A percentile compares a stretch with the other conserved stretches of the same genome.
These are phyloP conservation scores for Ephestia elutella DNA, from an alignment of 1,140 invertebrate species.

Conservation along the genomic window DNA sequence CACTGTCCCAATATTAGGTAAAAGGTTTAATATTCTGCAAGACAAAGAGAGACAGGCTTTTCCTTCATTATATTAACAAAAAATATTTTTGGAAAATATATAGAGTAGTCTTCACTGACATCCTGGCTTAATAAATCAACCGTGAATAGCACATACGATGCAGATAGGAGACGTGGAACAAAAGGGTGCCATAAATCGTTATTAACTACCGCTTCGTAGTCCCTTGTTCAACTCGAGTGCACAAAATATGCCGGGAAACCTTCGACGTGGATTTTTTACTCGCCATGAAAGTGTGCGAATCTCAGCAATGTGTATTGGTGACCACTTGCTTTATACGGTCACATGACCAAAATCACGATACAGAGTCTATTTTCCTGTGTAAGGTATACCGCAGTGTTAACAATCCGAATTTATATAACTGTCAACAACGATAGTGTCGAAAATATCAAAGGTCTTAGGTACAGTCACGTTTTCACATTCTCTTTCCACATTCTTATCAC, in stretches of 20 bases:
- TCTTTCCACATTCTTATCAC: no score
- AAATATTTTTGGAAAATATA: no score
- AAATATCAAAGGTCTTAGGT: no score
- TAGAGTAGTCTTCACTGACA: conserved; percentile 33
- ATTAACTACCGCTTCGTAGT: conserved; percentile 56
- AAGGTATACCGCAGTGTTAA: no score
- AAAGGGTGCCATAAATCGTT: conserved; percentile 68
- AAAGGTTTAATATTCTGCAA: no score
- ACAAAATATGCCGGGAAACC: conserved; percentile 28
- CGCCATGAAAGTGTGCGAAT: not conserved
- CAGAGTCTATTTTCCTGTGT: no score
- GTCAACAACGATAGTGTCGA: no score
- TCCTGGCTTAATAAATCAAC: conserved; percentile 57
- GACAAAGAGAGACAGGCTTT: no score
- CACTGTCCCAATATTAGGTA: no score
- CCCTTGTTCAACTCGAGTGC: conserved; percentile 44
- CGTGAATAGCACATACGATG: conserved; percentile 57
- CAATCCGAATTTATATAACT: no score
- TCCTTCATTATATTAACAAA: no score
- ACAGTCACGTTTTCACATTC: no score
- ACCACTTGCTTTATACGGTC: not conserved
- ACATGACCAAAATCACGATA: not conserved
- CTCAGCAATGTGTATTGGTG: not conserved
- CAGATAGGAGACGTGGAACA: conserved; percentile 64
- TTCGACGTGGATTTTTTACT: not conserved